phyloP scores from a whole-genome alignment of 37 sponge, comb jelly and placozoan genomes.

The Petrosia ficiformis region DNA sequence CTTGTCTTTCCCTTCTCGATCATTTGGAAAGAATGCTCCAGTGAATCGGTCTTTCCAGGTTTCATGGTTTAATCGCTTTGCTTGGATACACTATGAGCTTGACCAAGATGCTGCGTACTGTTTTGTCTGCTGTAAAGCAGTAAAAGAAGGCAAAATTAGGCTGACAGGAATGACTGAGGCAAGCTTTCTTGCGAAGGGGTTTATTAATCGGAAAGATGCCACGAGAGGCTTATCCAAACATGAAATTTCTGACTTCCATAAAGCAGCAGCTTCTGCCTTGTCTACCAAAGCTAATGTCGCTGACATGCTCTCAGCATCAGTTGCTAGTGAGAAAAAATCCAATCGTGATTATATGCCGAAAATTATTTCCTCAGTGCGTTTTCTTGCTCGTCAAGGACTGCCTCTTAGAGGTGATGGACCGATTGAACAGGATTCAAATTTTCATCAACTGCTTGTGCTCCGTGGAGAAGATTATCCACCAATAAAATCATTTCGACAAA shows the following conservation, averaged over 20 bases:
- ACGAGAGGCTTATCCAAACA: constrained; percentile 26
- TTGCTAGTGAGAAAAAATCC: constrained; percentile 17
- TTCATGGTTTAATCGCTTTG: constrained; percentile 38
- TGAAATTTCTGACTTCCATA: constrained; percentile 35
- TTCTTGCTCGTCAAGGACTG: constrained; percentile 38
- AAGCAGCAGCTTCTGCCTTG: constrained; percentile 21
- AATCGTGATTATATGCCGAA: constrained; percentile 27
- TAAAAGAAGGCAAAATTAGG: constrained; percentile 28
- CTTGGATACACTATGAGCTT: constrained; percentile 47
- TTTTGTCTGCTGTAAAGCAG: constrained; percentile 28
- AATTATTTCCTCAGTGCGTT: constrained; percentile 15
- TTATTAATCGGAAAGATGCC: constrained; percentile 55
- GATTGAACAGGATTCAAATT: constrained; percentile 26
- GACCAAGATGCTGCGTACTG: constrained; percentile 36
- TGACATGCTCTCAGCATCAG: constrained; percentile 15
- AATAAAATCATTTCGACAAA: not conserved
- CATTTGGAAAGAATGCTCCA: constrained; percentile 36
- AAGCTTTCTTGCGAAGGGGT: no score
- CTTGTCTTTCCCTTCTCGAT: constrained; percentile 29
- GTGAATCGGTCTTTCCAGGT: constrained; percentile 30
- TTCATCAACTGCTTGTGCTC: constrained; percentile 27
- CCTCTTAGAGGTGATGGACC: constrained; percentile 28
- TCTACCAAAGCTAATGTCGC: constrained; percentile 54
- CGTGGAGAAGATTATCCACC: not conserved
- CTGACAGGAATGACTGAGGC: no score